Evolutionary conservation across 1,140 invertebrate genomes (phyloP).

Genomic region (Agrypnia vestita): DNA sequence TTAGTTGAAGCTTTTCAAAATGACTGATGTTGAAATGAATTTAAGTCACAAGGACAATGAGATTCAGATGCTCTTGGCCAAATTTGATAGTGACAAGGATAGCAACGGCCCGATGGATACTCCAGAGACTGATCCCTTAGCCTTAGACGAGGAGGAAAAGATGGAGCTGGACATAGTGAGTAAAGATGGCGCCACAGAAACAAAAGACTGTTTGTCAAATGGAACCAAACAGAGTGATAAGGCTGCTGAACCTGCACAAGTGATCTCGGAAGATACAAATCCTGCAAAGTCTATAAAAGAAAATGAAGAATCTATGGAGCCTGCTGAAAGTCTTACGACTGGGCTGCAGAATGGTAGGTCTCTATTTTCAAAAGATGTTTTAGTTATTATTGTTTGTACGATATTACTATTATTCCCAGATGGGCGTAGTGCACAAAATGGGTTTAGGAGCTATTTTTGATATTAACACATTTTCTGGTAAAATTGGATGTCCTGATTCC

Average conservation of each 20-base stretch:
- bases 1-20: slow-evolving; percentile 16
- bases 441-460: no score
- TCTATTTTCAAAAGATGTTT: no score
- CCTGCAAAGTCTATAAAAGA: no score
- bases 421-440: no score
- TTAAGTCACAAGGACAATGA: slow-evolving; percentile 32
- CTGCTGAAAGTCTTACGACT: no score
- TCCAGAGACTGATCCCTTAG: slow-evolving; percentile 35
- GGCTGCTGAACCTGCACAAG: background rate
- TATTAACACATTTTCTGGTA: no score
- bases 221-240: slow-evolving; percentile 2
- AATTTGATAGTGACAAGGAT: slow-evolving; percentile 38
- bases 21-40: slow-evolving; percentile 47
- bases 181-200: slow-evolving; percentile 3
- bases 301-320: no score
- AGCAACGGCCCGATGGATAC: slow-evolving; percentile 18
- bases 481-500: no score
- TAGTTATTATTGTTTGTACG: no score
- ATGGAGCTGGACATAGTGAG: slow-evolving; percentile 3
- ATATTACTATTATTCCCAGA: no score
- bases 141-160: slow-evolving; percentile 40
- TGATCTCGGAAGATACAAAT: no score
- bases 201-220: background rate
- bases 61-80: background rate
- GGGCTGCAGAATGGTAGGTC: no score